A percentile compares a stretch with the other conserved stretches of the same genome.
Evolutionary conservation across 2,113 vertebrate genomes (phyloP).

Genomic region (Sminthopsis crassicaudata): DNA sequence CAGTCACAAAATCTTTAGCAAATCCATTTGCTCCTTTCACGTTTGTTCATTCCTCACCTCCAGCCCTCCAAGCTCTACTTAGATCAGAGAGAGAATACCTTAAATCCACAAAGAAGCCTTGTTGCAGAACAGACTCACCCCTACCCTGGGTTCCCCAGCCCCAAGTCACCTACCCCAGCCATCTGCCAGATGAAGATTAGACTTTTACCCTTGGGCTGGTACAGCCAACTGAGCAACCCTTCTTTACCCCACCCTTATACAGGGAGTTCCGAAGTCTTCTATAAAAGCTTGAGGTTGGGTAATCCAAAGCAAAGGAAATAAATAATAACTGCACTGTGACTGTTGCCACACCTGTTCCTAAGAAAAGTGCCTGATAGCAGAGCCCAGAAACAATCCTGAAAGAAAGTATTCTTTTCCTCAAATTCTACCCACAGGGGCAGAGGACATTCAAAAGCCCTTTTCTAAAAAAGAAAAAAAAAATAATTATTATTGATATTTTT

Average conservation of each 20-base stretch:
- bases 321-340: not conserved
- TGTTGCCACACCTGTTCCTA: not conserved
- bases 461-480: too few species aligned
- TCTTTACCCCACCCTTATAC: not conserved
- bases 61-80: not conserved
- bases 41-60: not conserved
- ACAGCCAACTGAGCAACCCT: not conserved
- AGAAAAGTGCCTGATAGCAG: not conserved
- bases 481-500: not conserved
- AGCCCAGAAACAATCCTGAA: not conserved
- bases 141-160: too few species aligned
- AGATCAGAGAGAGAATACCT: not conserved
- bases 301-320: not conserved
- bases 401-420: not conserved
- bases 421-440: not conserved
- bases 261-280: not conserved
- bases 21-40: not conserved
- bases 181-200: not conserved
- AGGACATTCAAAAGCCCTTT: not conserved
- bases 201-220: not conserved
- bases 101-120: not conserved
- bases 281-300: not conserved
- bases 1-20: not conserved
- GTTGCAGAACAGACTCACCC: not conserved
- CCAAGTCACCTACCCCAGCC: not conserved